phyloP scores from a whole-genome alignment of 1,140 invertebrate species.

The Drosophila bifasciata region DNA sequence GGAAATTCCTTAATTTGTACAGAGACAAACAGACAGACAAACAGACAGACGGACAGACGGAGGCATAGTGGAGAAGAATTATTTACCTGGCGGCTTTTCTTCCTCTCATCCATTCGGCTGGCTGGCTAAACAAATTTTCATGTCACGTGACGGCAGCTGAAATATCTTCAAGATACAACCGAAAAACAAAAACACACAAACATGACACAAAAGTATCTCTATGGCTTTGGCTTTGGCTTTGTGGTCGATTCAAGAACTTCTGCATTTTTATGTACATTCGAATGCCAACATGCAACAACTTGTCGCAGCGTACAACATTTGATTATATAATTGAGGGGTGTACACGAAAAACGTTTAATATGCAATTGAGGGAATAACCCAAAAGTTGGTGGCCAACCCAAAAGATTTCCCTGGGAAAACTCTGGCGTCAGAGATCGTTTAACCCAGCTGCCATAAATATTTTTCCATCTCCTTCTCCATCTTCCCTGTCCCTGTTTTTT shows the following conservation, averaged over 20 bases:
- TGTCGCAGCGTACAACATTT: constrained; percentile 39
- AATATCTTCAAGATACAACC: constrained; percentile 23
- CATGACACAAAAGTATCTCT: no score
- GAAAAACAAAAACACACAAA: constrained; percentile 21
- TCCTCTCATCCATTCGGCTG: constrained; percentile 6
- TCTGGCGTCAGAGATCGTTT: constrained; percentile 39
- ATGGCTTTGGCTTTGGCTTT: no score
- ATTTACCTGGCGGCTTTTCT: constrained; percentile 62
- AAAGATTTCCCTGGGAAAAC: constrained; percentile 25
- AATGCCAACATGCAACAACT: constrained; percentile 23
- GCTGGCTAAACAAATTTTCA: constrained; percentile 52
- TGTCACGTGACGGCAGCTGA: constrained; percentile 67
- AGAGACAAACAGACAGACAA: background rate
- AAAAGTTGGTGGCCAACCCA: no score
- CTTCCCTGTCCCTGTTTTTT: no score
- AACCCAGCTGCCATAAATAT: constrained; percentile 66
- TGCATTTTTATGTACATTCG: constrained; percentile 1
- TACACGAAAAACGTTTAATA: constrained; percentile 22
- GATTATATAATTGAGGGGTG: constrained; percentile 56
- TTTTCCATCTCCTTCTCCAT: constrained; percentile 1
- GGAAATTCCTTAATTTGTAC: constrained; percentile 71
- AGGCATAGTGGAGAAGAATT: constrained; percentile 21
- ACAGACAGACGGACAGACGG: no score
- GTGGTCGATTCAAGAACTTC: constrained; percentile 32
- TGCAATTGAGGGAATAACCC: constrained; percentile 27